Percentiles rank a stretch among this genome's conserved stretches.
Evolutionary conservation across 2,113 vertebrate genomes (phyloP).

Genomic region (Hypanus sabinus): DNA sequence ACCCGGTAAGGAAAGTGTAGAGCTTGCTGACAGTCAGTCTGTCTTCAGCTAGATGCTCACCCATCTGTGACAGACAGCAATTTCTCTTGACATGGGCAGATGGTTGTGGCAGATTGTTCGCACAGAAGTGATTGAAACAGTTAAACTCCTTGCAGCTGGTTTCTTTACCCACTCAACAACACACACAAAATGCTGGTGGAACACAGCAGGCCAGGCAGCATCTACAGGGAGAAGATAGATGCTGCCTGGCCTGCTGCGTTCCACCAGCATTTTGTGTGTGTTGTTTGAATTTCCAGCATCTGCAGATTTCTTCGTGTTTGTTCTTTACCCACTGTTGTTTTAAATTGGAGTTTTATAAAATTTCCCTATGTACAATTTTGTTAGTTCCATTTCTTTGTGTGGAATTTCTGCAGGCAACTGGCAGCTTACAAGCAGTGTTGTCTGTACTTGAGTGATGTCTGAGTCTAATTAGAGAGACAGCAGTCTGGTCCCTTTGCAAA

Average conservation of each 20-base stretch:
- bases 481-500: background rate
- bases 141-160: no score
- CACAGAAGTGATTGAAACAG: no score
- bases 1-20: slow-evolving; percentile 70
- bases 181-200: no score
- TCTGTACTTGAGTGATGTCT: background rate
- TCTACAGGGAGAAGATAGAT: no score
- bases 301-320: no score
- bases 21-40: background rate
- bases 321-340: background rate
- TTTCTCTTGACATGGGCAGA: background rate
- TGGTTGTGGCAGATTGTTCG: background rate
- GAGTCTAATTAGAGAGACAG: background rate
- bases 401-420: background rate
- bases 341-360: background rate
- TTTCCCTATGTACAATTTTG: background rate
- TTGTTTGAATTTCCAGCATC: no score
- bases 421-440: background rate
- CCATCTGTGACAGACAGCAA: background rate
- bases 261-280: no score
- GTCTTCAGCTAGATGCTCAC: background rate
- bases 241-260: no score
- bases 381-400: background rate
- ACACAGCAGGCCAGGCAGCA: no score
- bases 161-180: no score